A percentile compares a stretch with the other conserved stretches of the same genome.
These are phyloP conservation scores for Orussus abietinus DNA, from an alignment of 1,140 invertebrate species.

Conservation along the genomic window DNA sequence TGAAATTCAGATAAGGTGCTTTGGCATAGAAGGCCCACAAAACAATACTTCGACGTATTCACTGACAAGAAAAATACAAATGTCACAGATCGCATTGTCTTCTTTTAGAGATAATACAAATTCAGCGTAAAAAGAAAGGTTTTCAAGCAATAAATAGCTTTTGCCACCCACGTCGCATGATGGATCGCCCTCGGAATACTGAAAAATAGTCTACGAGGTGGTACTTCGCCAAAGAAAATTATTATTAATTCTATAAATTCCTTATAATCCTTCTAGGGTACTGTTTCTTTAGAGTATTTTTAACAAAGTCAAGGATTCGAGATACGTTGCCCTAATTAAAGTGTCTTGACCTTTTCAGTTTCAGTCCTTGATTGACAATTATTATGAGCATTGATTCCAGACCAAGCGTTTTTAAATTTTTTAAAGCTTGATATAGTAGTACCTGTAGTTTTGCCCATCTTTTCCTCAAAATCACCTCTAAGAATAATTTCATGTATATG, in stretches of 20 bases:
- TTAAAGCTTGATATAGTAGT: not conserved
- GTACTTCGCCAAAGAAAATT: slow-evolving; percentile 40
- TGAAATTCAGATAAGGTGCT: slow-evolving; percentile 10
- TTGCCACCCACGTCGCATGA: slow-evolving; percentile 37
- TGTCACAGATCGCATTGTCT: not conserved
- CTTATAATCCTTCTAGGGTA: slow-evolving; percentile 32
- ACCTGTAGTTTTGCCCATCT: not conserved
- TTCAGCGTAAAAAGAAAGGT: slow-evolving; percentile 15
- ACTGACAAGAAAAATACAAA: slow-evolving; percentile 14
- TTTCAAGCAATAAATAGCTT: slow-evolving; percentile 41
- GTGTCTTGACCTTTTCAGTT: not conserved
- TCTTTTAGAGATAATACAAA: slow-evolving; percentile 3
- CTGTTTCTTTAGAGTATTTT: not conserved
- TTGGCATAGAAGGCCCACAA: not conserved
- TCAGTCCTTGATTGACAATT: not conserved
- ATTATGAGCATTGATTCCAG: not conserved
- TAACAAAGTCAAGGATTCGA: slow-evolving; percentile 1
- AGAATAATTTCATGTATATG: not conserved
- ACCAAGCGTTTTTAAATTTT: not conserved
- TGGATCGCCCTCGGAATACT: slow-evolving; percentile 36
- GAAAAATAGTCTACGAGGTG: slow-evolving; percentile 31
- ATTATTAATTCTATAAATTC: slow-evolving; percentile 39
- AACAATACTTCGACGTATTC: slow-evolving; percentile 13
- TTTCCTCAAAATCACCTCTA: not conserved
- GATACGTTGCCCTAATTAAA: slow-evolving; percentile 5